Evolutionary conservation across 2,113 vertebrate species (phyloP).

Genomic region (Pungitius pungitius): DNA sequence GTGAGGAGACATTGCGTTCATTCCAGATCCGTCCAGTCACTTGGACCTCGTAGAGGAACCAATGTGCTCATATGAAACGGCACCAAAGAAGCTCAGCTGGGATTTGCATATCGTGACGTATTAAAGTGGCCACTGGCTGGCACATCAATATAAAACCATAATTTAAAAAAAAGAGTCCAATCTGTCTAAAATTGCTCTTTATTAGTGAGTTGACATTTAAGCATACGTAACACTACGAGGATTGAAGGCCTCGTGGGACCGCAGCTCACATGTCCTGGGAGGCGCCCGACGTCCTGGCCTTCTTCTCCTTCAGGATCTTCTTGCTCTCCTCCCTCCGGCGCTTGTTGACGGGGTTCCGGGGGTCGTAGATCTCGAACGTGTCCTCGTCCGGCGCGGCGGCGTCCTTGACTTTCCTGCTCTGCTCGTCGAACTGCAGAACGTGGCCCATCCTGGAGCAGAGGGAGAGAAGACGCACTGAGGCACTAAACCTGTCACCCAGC

Average conservation of each 20-base stretch:
- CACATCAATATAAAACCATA: not conserved
- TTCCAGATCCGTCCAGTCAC: slow-evolving; percentile 7
- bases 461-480: slow-evolving; percentile 52
- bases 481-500: too few species aligned
- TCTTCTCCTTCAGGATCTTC: slow-evolving; percentile 96
- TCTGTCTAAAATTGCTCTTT: slow-evolving; percentile 34
- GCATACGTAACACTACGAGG: not conserved
- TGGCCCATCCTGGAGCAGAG: slow-evolving; percentile 90
- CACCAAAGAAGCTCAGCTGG: too few species aligned
- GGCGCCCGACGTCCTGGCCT: slow-evolving; percentile 80
- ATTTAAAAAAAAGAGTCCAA: too few species aligned
- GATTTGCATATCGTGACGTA: too few species aligned
- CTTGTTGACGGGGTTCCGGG: slow-evolving; percentile 96
- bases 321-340: slow-evolving; percentile 96
- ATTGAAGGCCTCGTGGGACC: too few species aligned
- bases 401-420: slow-evolving; percentile 96
- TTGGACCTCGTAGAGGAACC: slow-evolving; percentile 19
- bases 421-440: slow-evolving; percentile 96
- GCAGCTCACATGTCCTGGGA: not conserved
- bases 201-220: slow-evolving; percentile 24
- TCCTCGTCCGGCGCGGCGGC: slow-evolving; percentile 96
- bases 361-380: slow-evolving; percentile 98
- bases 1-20: slow-evolving; percentile 35
- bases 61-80: slow-evolving; percentile 11
- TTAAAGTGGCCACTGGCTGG: not conserved